Evolutionary conservation across 2,888 invertebrate species (phyloP).

Genomic region (Hemaris fuciformis): DNA sequence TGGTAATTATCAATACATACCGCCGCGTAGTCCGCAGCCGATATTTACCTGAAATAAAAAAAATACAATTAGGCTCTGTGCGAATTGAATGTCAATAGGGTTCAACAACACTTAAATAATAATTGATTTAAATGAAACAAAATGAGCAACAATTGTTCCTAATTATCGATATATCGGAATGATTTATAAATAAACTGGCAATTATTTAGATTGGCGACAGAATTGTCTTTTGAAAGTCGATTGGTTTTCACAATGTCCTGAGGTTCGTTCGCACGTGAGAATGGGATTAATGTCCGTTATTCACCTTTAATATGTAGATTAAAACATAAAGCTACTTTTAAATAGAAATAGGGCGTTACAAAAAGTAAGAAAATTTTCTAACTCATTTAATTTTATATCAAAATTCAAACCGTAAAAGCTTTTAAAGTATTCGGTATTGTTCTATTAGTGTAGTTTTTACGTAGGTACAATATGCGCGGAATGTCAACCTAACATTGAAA

Average conservation of each 20-base stretch:
- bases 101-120: slow-evolving; percentile 1
- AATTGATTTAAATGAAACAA: slow-evolving; percentile 2
- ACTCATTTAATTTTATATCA: no score
- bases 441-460: no score
- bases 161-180: slow-evolving; percentile 4
- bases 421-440: no score
- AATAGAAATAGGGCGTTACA: no score
- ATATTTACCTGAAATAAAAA: slow-evolving; percentile 10
- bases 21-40: not conserved
- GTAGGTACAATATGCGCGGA: not conserved
- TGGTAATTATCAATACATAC: slow-evolving; percentile 1
- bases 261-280: not conserved
- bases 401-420: no score
- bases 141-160: slow-evolving; percentile 3
- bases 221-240: slow-evolving; percentile 8
- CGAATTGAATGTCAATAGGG: not conserved
- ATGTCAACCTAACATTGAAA: slow-evolving; percentile 14
- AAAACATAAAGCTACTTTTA: no score
- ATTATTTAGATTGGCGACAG: not conserved
- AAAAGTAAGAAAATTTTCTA: no score
- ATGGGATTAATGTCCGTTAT: not conserved
- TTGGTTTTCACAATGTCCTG: not conserved
- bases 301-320: not conserved
- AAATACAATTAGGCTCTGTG: not conserved
- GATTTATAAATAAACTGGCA: slow-evolving; percentile 5